These are phyloP conservation scores for Hystrix cristata DNA, from an alignment of 2,113 vertebrate species.

Conservation along the genomic window DNA sequence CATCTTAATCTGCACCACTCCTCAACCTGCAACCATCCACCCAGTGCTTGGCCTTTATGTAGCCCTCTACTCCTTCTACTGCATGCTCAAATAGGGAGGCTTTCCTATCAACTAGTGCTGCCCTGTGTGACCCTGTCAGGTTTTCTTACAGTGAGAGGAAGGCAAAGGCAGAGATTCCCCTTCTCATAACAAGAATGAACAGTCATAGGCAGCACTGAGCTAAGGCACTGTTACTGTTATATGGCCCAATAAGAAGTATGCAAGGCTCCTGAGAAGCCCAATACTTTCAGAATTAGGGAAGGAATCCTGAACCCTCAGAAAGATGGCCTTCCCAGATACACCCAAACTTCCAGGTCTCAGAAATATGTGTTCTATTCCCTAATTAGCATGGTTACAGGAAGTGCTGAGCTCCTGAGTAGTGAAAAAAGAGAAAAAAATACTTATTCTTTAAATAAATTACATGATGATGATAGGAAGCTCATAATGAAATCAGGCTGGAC, in stretches of 20 bases:
- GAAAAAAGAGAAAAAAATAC: background rate
- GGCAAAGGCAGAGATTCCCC: background rate
- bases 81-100: background rate
- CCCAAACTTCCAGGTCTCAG: background rate
- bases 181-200: background rate
- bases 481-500: background rate
- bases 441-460: conserved; percentile 62
- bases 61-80: background rate
- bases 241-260: conserved; percentile 14
- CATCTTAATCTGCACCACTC: conserved; percentile 57
- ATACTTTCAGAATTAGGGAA: conserved; percentile 24
- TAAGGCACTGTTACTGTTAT: background rate
- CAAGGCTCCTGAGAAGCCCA: background rate
- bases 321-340: conserved; percentile 39
- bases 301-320: conserved; percentile 27
- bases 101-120: conserved; percentile 13
- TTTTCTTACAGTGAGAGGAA: conserved; percentile 54
- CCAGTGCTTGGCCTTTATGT: background rate
- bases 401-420: background rate
- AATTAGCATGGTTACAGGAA: background rate
- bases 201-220: background rate
- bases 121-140: background rate
- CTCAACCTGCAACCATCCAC: background rate
- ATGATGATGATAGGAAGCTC: conserved; percentile 10
- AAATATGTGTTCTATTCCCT: conserved; percentile 49